phyloP scores from a whole-genome alignment of 2,797 vertebrate species.

The Notolabrus celidotus region DNA sequence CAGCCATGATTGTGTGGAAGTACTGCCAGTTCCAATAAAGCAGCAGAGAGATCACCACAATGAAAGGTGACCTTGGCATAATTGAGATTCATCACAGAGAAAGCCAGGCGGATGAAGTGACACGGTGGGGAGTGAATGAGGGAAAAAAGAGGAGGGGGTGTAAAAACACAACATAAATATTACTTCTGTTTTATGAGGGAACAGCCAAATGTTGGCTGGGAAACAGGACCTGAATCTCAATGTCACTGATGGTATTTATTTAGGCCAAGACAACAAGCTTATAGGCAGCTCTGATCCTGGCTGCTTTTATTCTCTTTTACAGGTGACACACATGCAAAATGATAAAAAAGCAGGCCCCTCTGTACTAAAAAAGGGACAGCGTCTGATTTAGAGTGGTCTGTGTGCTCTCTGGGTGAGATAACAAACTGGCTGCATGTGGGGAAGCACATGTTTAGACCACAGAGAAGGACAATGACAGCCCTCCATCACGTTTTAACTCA shows the following conservation, averaged over 20 bases:
- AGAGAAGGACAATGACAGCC: slow-evolving; percentile 72
- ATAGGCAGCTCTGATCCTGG: slow-evolving; percentile 32
- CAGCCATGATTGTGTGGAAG: slow-evolving; percentile 84
- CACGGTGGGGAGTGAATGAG: slow-evolving; percentile 59
- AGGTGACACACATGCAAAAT: slow-evolving; percentile 59
- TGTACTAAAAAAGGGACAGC: slow-evolving; percentile 6
- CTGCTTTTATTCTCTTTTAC: slow-evolving; percentile 59
- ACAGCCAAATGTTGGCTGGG: slow-evolving; percentile 69
- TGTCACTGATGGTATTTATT: slow-evolving; percentile 55
- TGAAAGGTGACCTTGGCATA: slow-evolving; percentile 90
- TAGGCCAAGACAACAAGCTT: slow-evolving; percentile 47
- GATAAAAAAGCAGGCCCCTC: slow-evolving; percentile 58
- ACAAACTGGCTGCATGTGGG: slow-evolving; percentile 46
- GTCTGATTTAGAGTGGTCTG: slow-evolving; percentile 40
- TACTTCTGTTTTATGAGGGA: slow-evolving; percentile 66
- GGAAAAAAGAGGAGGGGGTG: not conserved
- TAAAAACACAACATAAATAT: slow-evolving; percentile 74
- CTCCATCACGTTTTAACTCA: slow-evolving; percentile 73
- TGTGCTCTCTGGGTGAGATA: slow-evolving; percentile 60
- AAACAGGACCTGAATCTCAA: slow-evolving; percentile 70
- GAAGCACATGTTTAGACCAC: slow-evolving; percentile 69
- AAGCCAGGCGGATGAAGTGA: slow-evolving; percentile 76
- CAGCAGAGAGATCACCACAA: slow-evolving; percentile 82
- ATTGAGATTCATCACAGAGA: slow-evolving; percentile 89
- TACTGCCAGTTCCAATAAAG: slow-evolving; percentile 88